These are phyloP conservation scores for Caenorhabditis panamensis DNA, from an alignment of 2,888 invertebrate genomes.

Conservation along the genomic window DNA sequence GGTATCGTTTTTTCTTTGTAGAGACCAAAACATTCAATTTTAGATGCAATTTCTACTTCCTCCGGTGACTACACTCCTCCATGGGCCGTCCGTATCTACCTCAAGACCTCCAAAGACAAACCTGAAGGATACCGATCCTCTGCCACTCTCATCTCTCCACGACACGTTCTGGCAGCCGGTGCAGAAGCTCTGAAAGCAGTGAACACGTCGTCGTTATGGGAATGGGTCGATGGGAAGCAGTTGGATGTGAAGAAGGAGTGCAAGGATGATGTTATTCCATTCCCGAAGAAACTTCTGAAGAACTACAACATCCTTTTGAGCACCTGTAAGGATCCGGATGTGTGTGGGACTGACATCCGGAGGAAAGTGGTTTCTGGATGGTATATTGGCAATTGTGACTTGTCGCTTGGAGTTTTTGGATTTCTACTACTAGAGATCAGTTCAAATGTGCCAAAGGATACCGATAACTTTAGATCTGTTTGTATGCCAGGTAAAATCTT, in stretches of 20 bases:
- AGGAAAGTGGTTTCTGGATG: constrained; percentile 8
- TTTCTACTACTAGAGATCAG: constrained; percentile 18
- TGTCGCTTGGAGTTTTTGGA: constrained; percentile 3
- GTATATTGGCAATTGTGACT: constrained; percentile 22
- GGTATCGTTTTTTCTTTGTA: background rate
- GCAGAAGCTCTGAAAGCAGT: no score
- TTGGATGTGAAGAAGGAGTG: constrained; percentile 2
- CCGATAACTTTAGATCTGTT: constrained; percentile 2
- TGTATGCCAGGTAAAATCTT: constrained; percentile 1
- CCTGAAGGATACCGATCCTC: background rate
- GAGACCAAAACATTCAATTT: no score
- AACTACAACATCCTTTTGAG: background rate
- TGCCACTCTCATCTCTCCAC: constrained; percentile 8
- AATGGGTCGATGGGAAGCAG: background rate
- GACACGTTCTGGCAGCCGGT: constrained; percentile 9
- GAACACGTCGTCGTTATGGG: background rate
- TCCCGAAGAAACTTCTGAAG: constrained; percentile 13
- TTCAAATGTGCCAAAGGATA: constrained; percentile 13
- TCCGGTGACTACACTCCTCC: no score
- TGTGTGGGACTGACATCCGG: constrained; percentile 6
- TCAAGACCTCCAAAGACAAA: background rate
- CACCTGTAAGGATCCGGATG: background rate
- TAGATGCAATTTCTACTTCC: background rate
- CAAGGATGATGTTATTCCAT: constrained; percentile 7
- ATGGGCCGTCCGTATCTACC: background rate